Percentiles rank a stretch among this genome's conserved stretches.
Conservation (phyloP, 2,113 vertebrate genomes). For the Poicephalus gulielmi region DNA sequence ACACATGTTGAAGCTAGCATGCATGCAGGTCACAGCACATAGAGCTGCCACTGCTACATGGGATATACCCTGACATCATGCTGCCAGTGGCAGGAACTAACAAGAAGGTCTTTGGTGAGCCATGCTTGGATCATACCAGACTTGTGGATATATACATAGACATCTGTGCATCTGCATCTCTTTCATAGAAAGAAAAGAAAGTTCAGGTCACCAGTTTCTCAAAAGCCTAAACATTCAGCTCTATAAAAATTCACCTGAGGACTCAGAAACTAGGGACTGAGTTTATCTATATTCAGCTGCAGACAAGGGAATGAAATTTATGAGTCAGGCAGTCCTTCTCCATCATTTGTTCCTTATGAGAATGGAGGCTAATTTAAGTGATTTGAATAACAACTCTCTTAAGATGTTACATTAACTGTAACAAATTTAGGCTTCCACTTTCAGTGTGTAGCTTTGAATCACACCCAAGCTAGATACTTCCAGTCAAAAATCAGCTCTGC, state of each 20-base stretch:
- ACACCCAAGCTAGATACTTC: background rate
- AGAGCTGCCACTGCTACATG: background rate
- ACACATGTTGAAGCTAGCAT: background rate
- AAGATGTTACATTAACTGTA: background rate
- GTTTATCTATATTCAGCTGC: background rate
- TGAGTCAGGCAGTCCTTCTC: background rate
- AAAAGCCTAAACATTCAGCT: background rate
- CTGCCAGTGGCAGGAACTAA: background rate
- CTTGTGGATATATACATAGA: background rate
- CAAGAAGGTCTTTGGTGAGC: background rate
- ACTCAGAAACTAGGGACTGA: background rate
- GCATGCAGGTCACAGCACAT: fast-evolving
- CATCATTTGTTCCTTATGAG: background rate
- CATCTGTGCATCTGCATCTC: background rate
- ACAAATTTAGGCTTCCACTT: background rate
- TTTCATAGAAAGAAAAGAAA: background rate
- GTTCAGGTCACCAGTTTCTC: background rate
- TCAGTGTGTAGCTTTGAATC: background rate
- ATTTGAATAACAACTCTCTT: background rate
- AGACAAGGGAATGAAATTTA: background rate
- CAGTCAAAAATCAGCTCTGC: background rate
- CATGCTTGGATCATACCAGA: background rate
- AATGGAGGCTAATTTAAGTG: background rate
- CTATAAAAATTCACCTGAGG: background rate
- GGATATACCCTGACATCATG: background rate